These are phyloP conservation scores for Neomicropteryx cornuta DNA, from an alignment of 1,140 invertebrate species.

Conservation along the genomic window DNA sequence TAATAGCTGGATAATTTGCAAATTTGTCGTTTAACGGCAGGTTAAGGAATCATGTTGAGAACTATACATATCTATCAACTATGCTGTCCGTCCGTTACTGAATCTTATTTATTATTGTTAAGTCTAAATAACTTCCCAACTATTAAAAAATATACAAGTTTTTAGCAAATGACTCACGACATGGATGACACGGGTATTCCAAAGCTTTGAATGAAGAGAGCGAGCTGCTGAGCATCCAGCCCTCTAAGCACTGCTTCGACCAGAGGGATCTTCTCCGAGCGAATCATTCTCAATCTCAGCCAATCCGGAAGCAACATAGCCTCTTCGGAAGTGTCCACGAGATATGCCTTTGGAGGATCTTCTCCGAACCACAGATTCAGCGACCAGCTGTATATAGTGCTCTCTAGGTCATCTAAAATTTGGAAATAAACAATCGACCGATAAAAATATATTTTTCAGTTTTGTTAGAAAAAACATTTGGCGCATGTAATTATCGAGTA, in stretches of 20 bases:
- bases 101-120: no score
- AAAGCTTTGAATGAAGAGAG: constrained; percentile 93
- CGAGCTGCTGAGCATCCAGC: constrained; percentile 78
- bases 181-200: constrained; percentile 87
- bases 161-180: no score
- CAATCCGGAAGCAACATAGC: constrained; percentile 85
- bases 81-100: no score
- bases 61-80: no score
- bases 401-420: constrained; percentile 26
- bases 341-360: constrained; percentile 63
- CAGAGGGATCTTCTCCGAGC: constrained; percentile 69
- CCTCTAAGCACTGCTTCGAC: constrained; percentile 81
- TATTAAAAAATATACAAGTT: no score
- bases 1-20: no score
- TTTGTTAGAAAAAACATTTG: no score
- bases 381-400: constrained; percentile 55
- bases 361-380: constrained; percentile 69
- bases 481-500: no score
- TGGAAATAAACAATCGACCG: constrained; percentile 5
- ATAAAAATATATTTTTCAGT: no score
- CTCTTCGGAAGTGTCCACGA: constrained; percentile 77
- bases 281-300: constrained; percentile 88
- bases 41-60: no score
- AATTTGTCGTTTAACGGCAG: no score
- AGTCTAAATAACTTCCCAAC: no score